These are phyloP conservation scores for Antechinus stuartii DNA, from an alignment of 2,113 vertebrate species.

Conservation along the genomic window DNA sequence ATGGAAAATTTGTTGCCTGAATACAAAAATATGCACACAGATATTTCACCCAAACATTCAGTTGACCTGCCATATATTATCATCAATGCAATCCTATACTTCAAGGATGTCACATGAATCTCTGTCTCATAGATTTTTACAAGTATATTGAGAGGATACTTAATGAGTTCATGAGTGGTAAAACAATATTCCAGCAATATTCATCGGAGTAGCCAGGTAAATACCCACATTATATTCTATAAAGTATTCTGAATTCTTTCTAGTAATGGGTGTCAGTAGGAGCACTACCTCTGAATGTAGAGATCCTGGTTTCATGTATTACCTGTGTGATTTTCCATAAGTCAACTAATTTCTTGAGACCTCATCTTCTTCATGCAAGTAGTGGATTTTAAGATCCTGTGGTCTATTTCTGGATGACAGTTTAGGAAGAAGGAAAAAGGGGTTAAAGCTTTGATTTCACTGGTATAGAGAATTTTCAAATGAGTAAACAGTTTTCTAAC, in stretches of 20 bases:
- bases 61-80: not conserved
- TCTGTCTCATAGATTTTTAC: conserved; percentile 10
- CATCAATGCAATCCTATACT: not conserved
- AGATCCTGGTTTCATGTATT: not conserved
- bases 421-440: not conserved
- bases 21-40: not conserved
- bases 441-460: not conserved
- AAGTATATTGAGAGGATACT: not conserved
- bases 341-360: not conserved
- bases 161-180: not conserved
- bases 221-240: not conserved
- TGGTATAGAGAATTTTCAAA: not conserved
- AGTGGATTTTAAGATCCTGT: not conserved
- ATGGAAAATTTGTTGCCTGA: conserved; percentile 20
- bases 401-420: not conserved
- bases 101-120: conserved; percentile 23
- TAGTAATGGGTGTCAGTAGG: not conserved
- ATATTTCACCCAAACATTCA: conserved; percentile 28
- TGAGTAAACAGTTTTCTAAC: not conserved
- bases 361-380: not conserved
- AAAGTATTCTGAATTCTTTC: not conserved
- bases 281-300: not conserved
- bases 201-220: not conserved
- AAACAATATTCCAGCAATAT: not conserved
- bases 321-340: not conserved